Evolutionary conservation across 1,140 invertebrate species (phyloP), one percentile per base, ranked within the genome.

Genomic region (Cryptotermes secundus): DNA sequence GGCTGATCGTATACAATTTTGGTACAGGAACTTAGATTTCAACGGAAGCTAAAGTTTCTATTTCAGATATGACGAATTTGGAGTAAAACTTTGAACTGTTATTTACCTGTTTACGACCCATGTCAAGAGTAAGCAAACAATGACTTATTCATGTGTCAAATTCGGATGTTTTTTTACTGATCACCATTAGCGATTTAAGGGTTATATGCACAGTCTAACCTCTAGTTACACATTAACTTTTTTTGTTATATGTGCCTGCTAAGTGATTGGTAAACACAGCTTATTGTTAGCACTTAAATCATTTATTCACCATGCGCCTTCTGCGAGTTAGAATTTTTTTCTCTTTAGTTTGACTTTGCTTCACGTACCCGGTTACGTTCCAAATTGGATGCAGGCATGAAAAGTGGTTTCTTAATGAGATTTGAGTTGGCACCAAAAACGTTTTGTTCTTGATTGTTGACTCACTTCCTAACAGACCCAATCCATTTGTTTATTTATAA

Each of bases 361-460:
- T 72, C 59, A 3, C 10, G 26, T 31, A 72, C n/a, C n/a, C 7
- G 59, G 59, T 72, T 14, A n/a, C 2, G 14, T 72, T 31, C 59
- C 59, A 72, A 31, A 72, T 72, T 72, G 59, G 59, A 16, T 72
- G 59, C 59, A 72, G 59, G 31, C 59, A 72, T 4, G 59, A 72
- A 72, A 72, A 72, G 59, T 72, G 59, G n/a, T 72, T 72, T 12
- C 59, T 72, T 72, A 72, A 72, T 72, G 59, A 72, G 59, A 31
- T 72, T 31, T 72, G 59, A n/a, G 26, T 31, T 72, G 59, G 59
- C 59, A 72, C 59, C 59, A 72, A 72, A 72, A 72, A 72, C 59
- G 31, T 72, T 72, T 72, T 72, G 59, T 72, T 72, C 6, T 31
- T 72, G 59, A 72, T 31, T 72, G 59, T 72, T 72, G 59, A 72